A percentile compares a stretch with the other conserved stretches of the same genome.
phyloP scores from a whole-genome alignment of 2,113 vertebrate species.

The Dasyurus viverrinus region DNA sequence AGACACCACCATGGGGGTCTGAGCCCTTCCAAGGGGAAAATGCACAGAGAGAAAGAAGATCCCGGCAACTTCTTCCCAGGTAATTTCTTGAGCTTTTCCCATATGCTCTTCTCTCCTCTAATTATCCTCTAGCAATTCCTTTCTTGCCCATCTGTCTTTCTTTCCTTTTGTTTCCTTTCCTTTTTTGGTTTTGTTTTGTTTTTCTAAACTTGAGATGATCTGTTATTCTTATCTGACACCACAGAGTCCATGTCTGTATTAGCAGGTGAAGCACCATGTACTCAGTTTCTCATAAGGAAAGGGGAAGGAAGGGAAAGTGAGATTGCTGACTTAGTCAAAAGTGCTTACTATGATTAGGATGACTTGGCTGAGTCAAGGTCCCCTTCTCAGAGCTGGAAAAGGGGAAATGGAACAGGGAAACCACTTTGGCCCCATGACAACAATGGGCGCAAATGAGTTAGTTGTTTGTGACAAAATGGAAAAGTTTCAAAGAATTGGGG shows the following conservation, averaged over 20 bases:
- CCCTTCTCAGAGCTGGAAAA: background rate
- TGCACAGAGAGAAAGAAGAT: conserved; percentile 56
- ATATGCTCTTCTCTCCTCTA: conserved; percentile 46
- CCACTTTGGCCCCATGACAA: background rate
- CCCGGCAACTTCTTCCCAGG: conserved; percentile 67
- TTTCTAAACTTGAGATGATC: conserved; percentile 58
- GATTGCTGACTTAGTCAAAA: background rate
- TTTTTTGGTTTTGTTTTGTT: conserved; percentile 61
- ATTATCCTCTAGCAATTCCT: conserved; percentile 69
- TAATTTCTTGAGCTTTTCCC: conserved; percentile 51
- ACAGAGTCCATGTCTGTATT: background rate
- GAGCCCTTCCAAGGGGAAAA: conserved; percentile 34
- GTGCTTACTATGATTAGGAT: background rate
- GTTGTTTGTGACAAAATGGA: background rate
- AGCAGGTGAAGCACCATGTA: conserved; percentile 54
- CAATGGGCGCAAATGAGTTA: background rate
- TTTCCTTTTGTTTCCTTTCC: conserved; percentile 9
- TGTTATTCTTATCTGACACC: conserved; percentile 65
- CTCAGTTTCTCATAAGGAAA: conserved; percentile 1
- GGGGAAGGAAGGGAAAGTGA: background rate
- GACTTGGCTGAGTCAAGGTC: background rate
- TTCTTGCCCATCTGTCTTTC: conserved; percentile 70
- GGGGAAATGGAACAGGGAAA: background rate
- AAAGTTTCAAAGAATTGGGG: background rate
- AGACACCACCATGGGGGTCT: conserved; percentile 49